Conservation (phyloP, 2,888 invertebrate species). For the Patella ulyssiponensis region DNA sequence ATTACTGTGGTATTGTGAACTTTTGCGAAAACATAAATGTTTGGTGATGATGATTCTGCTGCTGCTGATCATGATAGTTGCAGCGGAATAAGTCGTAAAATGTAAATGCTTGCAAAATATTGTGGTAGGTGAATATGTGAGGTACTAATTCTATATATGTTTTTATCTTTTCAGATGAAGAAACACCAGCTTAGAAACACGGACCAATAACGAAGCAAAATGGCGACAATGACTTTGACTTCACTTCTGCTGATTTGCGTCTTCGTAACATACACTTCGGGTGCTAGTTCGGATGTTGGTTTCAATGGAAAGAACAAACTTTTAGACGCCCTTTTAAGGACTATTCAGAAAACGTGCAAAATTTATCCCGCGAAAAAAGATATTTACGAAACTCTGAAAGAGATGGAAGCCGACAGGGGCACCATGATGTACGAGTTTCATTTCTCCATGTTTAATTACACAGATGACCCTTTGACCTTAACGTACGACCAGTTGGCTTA, state of each 20-base stretch:
- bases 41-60: no score
- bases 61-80: no score
- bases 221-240: background rate
- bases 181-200: no score
- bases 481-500: constrained; percentile 40
- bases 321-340: background rate
- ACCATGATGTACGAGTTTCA: constrained; percentile 17
- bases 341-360: background rate
- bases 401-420: background rate
- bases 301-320: background rate
- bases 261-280: background rate
- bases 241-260: background rate
- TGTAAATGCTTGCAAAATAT: no score
- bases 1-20: no score
- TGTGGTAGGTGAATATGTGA: no score
- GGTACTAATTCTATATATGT: no score
- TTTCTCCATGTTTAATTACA: constrained; percentile 11
- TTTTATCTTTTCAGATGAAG: no score
- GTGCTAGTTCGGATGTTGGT: background rate
- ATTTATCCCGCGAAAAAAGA: background rate
- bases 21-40: no score
- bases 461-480: background rate
- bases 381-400: constrained; percentile 10
- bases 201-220: background rate
- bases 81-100: no score